A percentile compares a stretch with the other conserved stretches of the same genome.
These are phyloP conservation scores for Gari tellinella DNA, from an alignment of 2,888 invertebrate genomes.

Conservation along the genomic window DNA sequence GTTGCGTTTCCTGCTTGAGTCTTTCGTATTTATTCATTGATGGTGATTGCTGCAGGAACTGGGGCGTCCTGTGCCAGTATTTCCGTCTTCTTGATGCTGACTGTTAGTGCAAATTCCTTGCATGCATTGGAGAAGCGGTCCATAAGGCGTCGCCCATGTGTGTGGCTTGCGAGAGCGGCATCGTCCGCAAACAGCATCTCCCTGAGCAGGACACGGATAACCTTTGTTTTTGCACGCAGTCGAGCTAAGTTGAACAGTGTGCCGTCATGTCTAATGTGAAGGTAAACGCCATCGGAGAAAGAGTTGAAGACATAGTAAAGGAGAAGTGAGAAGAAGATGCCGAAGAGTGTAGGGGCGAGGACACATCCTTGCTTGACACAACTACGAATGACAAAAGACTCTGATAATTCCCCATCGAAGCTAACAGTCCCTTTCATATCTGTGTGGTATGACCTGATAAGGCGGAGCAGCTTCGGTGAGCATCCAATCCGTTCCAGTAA, in stretches of 20 bases:
- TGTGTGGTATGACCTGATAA: conserved; percentile 39
- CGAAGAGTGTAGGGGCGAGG: conserved; percentile 30
- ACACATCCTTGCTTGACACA: conserved; percentile 23
- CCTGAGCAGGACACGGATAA: conserved; percentile 14
- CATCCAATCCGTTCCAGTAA: conserved; percentile 27
- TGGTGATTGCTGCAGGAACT: not conserved
- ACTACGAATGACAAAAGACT: conserved; percentile 18
- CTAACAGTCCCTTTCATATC: conserved; percentile 31
- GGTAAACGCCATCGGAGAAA: conserved; percentile 20
- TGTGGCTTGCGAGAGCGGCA: conserved; percentile 19
- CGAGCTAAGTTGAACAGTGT: conserved; percentile 18
- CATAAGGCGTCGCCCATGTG: not conserved
- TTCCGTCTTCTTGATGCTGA: conserved; percentile 34
- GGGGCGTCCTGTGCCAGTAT: not conserved
- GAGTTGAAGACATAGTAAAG: conserved; percentile 15
- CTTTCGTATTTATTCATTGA: no score
- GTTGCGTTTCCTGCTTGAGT: no score
- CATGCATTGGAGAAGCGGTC: no score
- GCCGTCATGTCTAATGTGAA: conserved; percentile 9
- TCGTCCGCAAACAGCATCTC: conserved; percentile 39
- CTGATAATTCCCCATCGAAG: conserved; percentile 19
- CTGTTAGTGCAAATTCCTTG: conserved; percentile 29
- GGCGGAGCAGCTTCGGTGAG: conserved; percentile 22
- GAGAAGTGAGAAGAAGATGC: conserved; percentile 27
- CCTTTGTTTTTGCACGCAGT: conserved; percentile 16